These are phyloP conservation scores for Drosophila fungiperda DNA, from an alignment of 2,888 invertebrate genomes.

Conservation along the genomic window DNA sequence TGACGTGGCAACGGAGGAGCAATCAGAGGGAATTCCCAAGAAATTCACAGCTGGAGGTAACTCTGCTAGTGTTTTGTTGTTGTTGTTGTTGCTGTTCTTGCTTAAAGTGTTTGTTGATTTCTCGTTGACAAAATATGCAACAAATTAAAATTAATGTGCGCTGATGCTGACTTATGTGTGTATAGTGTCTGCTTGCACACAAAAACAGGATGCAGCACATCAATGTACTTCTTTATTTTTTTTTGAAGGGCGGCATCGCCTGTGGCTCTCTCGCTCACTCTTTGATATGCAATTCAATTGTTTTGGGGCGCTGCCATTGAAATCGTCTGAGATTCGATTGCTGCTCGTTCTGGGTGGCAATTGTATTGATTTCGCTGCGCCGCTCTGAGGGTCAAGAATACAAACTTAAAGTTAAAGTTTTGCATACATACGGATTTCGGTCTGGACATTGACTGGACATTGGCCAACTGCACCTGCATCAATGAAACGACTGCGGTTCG, in stretches of 20 bases:
- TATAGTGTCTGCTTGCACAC: conserved; percentile 17
- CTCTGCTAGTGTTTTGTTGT: not conserved
- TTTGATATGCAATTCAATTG: conserved; percentile 83
- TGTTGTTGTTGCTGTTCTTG: conserved; percentile 4
- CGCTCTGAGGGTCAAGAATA: conserved; percentile 56
- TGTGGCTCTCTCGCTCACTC: conserved; percentile 30
- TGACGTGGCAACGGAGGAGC: conserved; percentile 18
- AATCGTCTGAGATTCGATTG: conserved; percentile 36
- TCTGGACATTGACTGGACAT: conserved; percentile 13
- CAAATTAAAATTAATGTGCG: conserved; percentile 80
- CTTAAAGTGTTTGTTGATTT: conserved; percentile 67
- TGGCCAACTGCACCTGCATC: conserved; percentile 63
- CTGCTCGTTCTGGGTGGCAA: conserved; percentile 80
- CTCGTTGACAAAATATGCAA: conserved; percentile 80
- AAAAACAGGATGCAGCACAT: conserved; percentile 77
- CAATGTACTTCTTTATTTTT: conserved; percentile 64
- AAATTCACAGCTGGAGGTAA: conserved; percentile 83
- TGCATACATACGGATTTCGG: conserved; percentile 49
- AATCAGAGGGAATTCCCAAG: conserved; percentile 83
- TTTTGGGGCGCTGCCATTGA: conserved; percentile 64
- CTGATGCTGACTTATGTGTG: conserved; percentile 64
- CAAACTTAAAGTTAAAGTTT: conserved; percentile 29
- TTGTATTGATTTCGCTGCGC: conserved; percentile 81
- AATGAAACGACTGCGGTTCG: conserved; percentile 20
- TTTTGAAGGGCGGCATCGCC: conserved; percentile 45